Conservation (phyloP, 2,888 invertebrate genomes). For the Scrobipalpa costella region DNA sequence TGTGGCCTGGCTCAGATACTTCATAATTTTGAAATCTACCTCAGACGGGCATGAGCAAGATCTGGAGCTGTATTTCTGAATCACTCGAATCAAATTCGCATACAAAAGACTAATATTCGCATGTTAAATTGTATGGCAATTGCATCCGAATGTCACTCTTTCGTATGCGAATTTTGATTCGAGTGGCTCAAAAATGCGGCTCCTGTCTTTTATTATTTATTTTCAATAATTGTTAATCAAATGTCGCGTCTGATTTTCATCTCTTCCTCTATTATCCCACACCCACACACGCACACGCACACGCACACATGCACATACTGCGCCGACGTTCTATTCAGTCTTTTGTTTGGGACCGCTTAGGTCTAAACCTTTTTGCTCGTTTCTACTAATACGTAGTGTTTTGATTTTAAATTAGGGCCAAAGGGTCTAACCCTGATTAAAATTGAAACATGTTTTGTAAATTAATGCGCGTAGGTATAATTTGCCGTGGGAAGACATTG, state of each 20-base stretch:
- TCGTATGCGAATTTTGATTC: no score
- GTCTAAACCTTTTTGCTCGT: constrained; percentile 49
- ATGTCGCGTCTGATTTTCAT: constrained; percentile 9
- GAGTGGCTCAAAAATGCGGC: no score
- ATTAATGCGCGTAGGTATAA: neutral
- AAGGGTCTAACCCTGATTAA: constrained; percentile 23
- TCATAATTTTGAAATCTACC: no score
- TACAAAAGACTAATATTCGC: no score
- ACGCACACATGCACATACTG: constrained; percentile 43
- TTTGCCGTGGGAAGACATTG: neutral
- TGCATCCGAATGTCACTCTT: no score
- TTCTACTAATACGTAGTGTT: constrained; percentile 26
- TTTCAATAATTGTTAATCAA: neutral
- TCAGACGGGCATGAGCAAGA: no score
- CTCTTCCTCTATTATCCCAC: constrained; percentile 31
- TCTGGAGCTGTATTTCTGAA: no score
- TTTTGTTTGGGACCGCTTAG: constrained; percentile 59
- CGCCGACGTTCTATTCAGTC: constrained; percentile 50
- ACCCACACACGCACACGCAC: constrained; percentile 45
- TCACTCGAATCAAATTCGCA: no score
- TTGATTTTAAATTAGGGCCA: constrained; percentile 25
- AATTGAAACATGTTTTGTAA: constrained; percentile 6
- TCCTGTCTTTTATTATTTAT: no score
- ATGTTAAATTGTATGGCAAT: no score
- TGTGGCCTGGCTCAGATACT: no score